These are phyloP conservation scores for Dendrocincla tyrannina DNA, from an alignment of 2,797 vertebrate genomes.

Conservation along the genomic window DNA sequence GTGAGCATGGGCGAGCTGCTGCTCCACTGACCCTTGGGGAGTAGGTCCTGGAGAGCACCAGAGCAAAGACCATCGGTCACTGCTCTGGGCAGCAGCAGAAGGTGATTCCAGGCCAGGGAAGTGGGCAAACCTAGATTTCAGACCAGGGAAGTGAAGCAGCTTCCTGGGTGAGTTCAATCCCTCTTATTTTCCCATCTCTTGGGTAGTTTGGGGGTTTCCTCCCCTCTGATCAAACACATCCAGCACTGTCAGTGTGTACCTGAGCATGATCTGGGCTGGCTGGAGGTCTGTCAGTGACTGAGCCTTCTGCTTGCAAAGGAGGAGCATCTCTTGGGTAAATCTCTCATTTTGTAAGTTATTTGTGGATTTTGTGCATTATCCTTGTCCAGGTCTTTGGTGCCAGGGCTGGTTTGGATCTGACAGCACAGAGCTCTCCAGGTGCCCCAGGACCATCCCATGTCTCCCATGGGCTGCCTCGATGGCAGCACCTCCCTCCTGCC, in stretches of 20 bases:
- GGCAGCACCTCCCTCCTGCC: not conserved
- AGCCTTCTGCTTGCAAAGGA: not conserved
- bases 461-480: not conserved
- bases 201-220: not conserved
- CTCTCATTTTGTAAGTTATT: not conserved
- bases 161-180: fast-evolving
- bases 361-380: not conserved
- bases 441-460: not conserved
- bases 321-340: not conserved
- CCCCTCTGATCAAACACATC: not conserved
- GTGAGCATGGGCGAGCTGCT: not conserved
- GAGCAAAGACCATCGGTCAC: not conserved
- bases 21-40: not conserved
- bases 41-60: fast-evolving
- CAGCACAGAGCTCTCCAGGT: not conserved
- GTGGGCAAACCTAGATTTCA: not conserved
- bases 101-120: not conserved
- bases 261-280: not conserved
- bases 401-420: not conserved
- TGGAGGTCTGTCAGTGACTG: not conserved
- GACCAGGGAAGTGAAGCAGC: not conserved
- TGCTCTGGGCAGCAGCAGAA: not conserved
- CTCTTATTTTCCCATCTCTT: not conserved
- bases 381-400: not conserved
- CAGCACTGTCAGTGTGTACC: not conserved